Evolutionary conservation across 2,888 invertebrate genomes (phyloP).

Genomic region (Empis stercorea): DNA sequence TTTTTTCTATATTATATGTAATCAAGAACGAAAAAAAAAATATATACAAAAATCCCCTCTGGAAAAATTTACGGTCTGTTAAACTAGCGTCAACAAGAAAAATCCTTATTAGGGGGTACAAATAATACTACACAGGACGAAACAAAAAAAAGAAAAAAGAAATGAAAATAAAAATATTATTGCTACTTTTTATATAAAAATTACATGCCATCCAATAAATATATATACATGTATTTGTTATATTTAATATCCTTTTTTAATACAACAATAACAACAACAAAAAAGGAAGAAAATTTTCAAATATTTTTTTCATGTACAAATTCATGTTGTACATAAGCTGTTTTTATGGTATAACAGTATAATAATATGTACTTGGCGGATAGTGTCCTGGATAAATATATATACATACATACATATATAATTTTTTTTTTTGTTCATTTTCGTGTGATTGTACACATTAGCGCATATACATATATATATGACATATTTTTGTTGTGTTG

Average conservation of each 20-base stretch:
- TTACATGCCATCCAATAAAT: background rate
- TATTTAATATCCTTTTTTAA: background rate
- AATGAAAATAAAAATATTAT: background rate
- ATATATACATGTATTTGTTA: background rate
- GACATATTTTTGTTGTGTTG: background rate
- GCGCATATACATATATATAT: too few species aligned
- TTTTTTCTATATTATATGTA: too few species aligned
- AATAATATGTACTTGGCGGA: too few species aligned
- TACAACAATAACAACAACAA: too few species aligned
- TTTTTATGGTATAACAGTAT: background rate
- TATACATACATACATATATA: too few species aligned
- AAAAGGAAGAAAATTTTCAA: background rate
- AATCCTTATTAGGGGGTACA: conserved; percentile 18
- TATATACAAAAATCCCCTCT: conserved; percentile 10
- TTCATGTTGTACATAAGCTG: conserved; percentile 1
- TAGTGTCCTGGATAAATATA: too few species aligned
- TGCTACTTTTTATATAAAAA: background rate
- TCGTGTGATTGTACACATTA: too few species aligned
- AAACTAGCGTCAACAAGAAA: conserved; percentile 20
- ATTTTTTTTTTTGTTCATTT: too few species aligned
- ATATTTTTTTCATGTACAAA: background rate
- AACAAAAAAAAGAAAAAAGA: conserved; percentile 1
- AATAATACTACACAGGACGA: conserved; percentile 7
- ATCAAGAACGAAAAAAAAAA: background rate
- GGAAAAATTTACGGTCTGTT: conserved; percentile 23